Conservation (phyloP, 2,797 vertebrate species). For the Chaunax sp. region DNA sequence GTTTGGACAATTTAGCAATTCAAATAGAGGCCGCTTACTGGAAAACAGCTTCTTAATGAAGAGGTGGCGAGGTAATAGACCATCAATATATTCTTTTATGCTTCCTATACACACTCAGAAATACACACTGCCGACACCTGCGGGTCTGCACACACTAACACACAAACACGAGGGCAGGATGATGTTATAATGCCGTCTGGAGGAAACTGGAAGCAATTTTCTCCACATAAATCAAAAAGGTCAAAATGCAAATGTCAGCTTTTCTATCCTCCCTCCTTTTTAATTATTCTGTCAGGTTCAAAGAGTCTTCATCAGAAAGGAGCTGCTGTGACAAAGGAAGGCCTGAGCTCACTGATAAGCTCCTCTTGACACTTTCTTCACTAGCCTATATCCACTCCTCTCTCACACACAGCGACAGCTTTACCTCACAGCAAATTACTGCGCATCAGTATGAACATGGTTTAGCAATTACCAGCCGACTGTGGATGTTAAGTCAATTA, state of each 20-base stretch:
- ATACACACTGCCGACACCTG: constrained; percentile 28
- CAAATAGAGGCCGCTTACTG: constrained; percentile 77
- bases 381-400: constrained; percentile 34
- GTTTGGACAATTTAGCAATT: constrained; percentile 84
- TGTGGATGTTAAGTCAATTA: constrained; percentile 61
- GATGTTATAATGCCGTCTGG: constrained; percentile 65
- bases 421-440: constrained; percentile 73
- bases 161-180: constrained; percentile 26
- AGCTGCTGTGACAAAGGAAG: constrained; percentile 66
- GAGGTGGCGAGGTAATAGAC: constrained; percentile 77
- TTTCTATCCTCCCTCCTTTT: constrained; percentile 70
- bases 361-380: constrained; percentile 70
- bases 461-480: constrained; percentile 65
- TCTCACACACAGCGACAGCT: constrained; percentile 48
- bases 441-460: constrained; percentile 52
- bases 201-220: constrained; percentile 66
- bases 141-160: constrained; percentile 1
- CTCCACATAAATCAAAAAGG: constrained; percentile 79
- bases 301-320: constrained; percentile 75
- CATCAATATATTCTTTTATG: constrained; percentile 77
- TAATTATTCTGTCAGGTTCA: constrained; percentile 86
- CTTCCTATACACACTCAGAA: constrained; percentile 48
- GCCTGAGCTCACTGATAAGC: constrained; percentile 83
- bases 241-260: constrained; percentile 85
- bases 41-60: constrained; percentile 83